phyloP scores from a whole-genome alignment of 37 sponge, comb jelly and placozoan genomes.

The Theonella swinhoei region DNA sequence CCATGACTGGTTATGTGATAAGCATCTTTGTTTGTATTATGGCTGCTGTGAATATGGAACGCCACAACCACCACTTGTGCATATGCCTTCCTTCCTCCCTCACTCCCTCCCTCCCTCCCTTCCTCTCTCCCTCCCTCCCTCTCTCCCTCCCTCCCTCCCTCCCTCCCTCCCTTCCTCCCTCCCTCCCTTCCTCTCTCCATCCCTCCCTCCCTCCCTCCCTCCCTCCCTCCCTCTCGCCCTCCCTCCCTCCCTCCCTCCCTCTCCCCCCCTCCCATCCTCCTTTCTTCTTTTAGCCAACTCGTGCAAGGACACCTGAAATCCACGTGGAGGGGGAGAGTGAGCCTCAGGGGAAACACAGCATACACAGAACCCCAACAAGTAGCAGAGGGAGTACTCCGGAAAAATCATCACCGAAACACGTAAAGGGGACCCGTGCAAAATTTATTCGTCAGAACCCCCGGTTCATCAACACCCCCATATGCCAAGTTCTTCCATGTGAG shows the following conservation, averaged over 20 bases:
- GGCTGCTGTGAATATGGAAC: too few relatives aligned
- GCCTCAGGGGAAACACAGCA: neutral
- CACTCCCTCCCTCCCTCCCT: too few relatives aligned
- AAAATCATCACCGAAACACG: neutral
- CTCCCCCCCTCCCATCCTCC: slow-evolving; percentile 15
- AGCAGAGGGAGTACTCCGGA: neutral
- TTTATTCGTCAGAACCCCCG: slow-evolving; percentile 76
- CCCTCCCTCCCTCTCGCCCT: neutral
- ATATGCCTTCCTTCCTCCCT: too few relatives aligned
- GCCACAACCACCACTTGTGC: too few relatives aligned
- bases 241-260: neutral
- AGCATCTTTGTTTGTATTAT: too few relatives aligned
- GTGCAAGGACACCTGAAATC: neutral
- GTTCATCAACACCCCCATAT: slow-evolving; percentile 75
- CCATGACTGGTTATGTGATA: too few relatives aligned
- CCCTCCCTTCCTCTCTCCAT: too few relatives aligned
- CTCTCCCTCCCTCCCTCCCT: too few relatives aligned
- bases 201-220: neutral
- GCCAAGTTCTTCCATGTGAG: slow-evolving; percentile 33
- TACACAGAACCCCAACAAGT: neutral
- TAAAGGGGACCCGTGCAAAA: slow-evolving; percentile 58
- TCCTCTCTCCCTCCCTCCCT: too few relatives aligned
- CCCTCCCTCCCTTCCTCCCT: too few relatives aligned
- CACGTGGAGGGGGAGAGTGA: neutral
- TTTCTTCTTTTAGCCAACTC: neutral